Percentiles rank a stretch among this genome's conserved stretches.
Conservation (phyloP, 2,888 invertebrate species). For the Microchrysa polita region DNA sequence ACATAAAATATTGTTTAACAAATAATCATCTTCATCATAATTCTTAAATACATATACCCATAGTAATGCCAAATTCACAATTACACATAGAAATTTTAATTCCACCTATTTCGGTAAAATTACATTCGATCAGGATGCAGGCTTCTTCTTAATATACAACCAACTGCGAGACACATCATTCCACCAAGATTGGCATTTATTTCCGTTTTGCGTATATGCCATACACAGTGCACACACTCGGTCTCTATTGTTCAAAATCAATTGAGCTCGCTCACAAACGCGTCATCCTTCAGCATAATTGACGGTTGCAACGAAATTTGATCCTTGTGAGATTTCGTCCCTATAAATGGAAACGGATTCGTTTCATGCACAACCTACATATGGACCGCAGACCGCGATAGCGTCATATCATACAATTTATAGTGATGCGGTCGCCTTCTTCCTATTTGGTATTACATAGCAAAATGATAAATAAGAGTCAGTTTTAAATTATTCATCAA, state of each 20-base stretch:
- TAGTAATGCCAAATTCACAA: too few species aligned
- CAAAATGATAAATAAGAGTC: neutral
- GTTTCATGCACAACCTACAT: too few species aligned
- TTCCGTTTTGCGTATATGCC: constrained; percentile 41
- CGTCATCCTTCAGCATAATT: constrained; percentile 19
- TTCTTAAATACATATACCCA: too few species aligned
- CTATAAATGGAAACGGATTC: neutral
- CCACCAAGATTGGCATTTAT: constrained; percentile 34
- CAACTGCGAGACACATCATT: neutral
- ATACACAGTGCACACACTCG: neutral
- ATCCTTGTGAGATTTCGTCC: constrained; percentile 43
- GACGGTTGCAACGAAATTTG: constrained; percentile 38
- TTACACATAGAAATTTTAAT: neutral
- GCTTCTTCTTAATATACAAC: neutral
- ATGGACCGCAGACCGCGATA: neutral
- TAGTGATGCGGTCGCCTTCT: constrained; percentile 21
- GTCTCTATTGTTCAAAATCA: constrained; percentile 22
- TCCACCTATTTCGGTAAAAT: neutral
- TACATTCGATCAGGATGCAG: too few species aligned
- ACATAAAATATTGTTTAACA: too few species aligned
- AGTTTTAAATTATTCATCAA: neutral
- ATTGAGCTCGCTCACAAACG: constrained; percentile 40
- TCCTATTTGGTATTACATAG: neutral
- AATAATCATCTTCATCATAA: too few species aligned
- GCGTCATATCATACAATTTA: constrained; percentile 7